A percentile compares a stretch with the other conserved stretches of the same genome.
Evolutionary conservation across 2,113 vertebrate species (phyloP).

Genomic region (Formicarius rufipectus): DNA sequence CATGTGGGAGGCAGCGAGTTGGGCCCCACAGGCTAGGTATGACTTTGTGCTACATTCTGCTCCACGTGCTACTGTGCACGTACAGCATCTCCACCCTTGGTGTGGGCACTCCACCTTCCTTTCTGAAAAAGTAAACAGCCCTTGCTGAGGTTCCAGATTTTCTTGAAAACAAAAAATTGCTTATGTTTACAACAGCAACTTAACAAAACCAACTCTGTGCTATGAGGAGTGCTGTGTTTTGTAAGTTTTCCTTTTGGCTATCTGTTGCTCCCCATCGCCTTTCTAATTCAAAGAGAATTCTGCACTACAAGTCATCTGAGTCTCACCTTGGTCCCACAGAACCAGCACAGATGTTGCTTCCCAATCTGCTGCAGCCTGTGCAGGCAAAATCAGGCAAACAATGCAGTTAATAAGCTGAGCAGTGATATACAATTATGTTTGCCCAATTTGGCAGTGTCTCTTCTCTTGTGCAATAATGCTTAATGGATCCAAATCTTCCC

Average conservation of each 20-base stretch:
- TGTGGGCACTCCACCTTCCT: neutral
- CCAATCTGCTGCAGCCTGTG: slow-evolving; percentile 25
- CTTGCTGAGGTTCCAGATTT: neutral
- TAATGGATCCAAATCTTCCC: neutral
- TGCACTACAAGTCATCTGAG: neutral
- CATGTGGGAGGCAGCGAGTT: neutral
- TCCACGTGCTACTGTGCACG: neutral
- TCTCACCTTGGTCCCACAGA: neutral
- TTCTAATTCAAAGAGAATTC: neutral
- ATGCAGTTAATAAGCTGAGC: neutral
- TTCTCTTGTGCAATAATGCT: slow-evolving; percentile 33
- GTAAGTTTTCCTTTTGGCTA: neutral
- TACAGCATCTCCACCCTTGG: neutral
- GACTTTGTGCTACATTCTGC: neutral
- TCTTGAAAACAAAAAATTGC: neutral
- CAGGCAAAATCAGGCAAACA: slow-evolving; percentile 37
- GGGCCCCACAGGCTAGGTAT: neutral
- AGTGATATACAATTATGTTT: slow-evolving; percentile 8
- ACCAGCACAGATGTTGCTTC: neutral
- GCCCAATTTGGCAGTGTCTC: slow-evolving; percentile 41
- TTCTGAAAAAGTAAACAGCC: neutral
- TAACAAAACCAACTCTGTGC: neutral
- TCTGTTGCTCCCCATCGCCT: neutral
- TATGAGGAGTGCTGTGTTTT: neutral
- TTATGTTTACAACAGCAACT: neutral